phyloP scores from a whole-genome alignment of 2,888 invertebrate species.

The Amblyteles armatorius region DNA sequence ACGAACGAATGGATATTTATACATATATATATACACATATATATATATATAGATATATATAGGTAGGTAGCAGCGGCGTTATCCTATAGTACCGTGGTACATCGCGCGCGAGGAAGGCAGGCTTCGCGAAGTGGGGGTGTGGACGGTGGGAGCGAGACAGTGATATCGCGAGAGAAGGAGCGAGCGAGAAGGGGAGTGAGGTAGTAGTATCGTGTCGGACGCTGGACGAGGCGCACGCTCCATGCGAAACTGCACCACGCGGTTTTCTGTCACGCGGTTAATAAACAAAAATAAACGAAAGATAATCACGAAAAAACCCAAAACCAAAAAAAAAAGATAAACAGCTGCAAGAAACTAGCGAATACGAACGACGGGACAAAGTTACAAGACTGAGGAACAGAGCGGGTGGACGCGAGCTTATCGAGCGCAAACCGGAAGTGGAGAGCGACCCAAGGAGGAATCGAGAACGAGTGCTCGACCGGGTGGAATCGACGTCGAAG shows the following conservation, averaged over 20 bases:
- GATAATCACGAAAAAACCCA: not conserved
- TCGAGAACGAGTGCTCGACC: no score
- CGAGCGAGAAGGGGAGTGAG: slow-evolving; percentile 78
- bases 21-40: no score
- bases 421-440: no score
- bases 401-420: no score
- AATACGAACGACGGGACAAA: no score
- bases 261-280: slow-evolving; percentile 75
- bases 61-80: slow-evolving; percentile 45
- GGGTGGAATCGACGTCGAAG: no score
- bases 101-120: slow-evolving; percentile 55
- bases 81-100: slow-evolving; percentile 37
- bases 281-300: slow-evolving; percentile 32
- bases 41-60: no score
- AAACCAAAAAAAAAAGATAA: not conserved
- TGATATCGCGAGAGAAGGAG: slow-evolving; percentile 76
- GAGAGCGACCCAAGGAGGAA: no score
- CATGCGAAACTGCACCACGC: slow-evolving; percentile 78
- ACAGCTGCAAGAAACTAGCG: no score
- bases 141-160: slow-evolving; percentile 66
- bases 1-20: no score
- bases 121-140: slow-evolving; percentile 61
- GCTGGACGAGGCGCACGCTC: slow-evolving; percentile 84
- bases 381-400: no score
- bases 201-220: slow-evolving; percentile 83